These are phyloP conservation scores for Trachymyrmex septentrionalis DNA, from an alignment of 1,140 invertebrate genomes.

Conservation along the genomic window DNA sequence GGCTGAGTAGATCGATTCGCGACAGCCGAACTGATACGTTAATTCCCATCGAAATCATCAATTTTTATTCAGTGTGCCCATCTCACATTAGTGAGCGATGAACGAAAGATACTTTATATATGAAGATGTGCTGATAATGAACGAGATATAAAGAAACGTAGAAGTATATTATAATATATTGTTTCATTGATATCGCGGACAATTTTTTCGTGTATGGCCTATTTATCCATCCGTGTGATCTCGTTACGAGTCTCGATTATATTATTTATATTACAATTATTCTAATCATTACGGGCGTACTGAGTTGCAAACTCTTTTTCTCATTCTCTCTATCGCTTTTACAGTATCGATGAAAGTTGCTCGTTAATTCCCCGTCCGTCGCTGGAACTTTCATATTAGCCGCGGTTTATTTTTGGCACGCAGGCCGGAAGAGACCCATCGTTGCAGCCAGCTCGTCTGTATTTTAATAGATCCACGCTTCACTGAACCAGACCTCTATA, in stretches of 20 bases:
- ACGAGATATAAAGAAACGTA: neutral
- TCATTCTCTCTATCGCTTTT: conserved; percentile 1
- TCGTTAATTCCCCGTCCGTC: conserved; percentile 41
- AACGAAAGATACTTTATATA: neutral
- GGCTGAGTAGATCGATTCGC: neutral
- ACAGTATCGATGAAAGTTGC: conserved; percentile 37
- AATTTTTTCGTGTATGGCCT: neutral
- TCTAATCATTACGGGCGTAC: neutral
- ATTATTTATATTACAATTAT: neutral
- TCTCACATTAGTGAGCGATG: neutral
- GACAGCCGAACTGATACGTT: neutral
- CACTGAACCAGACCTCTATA: conserved; percentile 59
- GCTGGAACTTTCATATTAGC: conserved; percentile 45
- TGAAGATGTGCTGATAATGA: neutral
- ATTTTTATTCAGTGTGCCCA: neutral
- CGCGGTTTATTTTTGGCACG: conserved; percentile 62
- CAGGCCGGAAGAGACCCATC: conserved; percentile 57
- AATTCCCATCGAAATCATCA: conserved; percentile 1
- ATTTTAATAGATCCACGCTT: conserved; percentile 63
- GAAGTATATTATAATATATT: neutral
- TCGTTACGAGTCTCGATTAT: neutral
- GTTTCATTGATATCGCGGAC: neutral
- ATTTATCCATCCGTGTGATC: neutral
- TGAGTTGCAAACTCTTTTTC: neutral
- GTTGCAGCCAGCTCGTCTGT: conserved; percentile 56